Evolutionary conservation across 2,113 vertebrate species (phyloP).

Genomic region (Echinops telfairi): DNA sequence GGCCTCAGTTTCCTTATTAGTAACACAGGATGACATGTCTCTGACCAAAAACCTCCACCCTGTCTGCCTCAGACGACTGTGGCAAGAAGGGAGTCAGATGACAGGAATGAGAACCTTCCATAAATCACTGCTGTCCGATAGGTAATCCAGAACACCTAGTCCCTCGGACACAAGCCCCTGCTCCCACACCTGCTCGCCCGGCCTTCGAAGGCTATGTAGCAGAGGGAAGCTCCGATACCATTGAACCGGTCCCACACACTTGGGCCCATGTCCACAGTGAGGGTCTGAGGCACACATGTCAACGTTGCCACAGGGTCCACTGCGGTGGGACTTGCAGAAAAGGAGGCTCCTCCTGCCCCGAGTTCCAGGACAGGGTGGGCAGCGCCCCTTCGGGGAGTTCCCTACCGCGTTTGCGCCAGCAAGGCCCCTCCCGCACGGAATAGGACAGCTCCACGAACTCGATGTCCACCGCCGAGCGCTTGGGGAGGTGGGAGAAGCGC

Average conservation of each 20-base stretch:
- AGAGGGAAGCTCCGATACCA: neutral
- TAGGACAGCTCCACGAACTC: slow-evolving; percentile 97
- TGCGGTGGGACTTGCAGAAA: neutral
- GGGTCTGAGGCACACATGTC: neutral
- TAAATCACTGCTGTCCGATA: neutral
- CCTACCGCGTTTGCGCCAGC: slow-evolving; percentile 97
- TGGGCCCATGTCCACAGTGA: neutral
- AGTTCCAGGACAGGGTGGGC: neutral
- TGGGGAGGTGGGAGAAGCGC: slow-evolving; percentile 97
- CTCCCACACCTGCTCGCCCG: neutral
- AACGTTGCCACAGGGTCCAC: neutral
- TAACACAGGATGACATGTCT: neutral
- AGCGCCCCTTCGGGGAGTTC: neutral
- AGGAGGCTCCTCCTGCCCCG: neutral
- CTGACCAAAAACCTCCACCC: slow-evolving; percentile 7
- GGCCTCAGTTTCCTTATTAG: slow-evolving; percentile 62
- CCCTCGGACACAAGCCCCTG: neutral
- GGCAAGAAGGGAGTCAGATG: slow-evolving; percentile 24
- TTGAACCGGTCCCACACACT: neutral
- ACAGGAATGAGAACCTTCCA: slow-evolving; percentile 21
- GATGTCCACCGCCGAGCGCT: slow-evolving; percentile 95
- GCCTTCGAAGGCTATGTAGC: neutral
- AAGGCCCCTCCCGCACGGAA: slow-evolving; percentile 96
- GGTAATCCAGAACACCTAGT: neutral
- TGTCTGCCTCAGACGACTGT: neutral